phyloP scores from a whole-genome alignment of 2,888 invertebrate genomes.

The Volucella zonaria region DNA sequence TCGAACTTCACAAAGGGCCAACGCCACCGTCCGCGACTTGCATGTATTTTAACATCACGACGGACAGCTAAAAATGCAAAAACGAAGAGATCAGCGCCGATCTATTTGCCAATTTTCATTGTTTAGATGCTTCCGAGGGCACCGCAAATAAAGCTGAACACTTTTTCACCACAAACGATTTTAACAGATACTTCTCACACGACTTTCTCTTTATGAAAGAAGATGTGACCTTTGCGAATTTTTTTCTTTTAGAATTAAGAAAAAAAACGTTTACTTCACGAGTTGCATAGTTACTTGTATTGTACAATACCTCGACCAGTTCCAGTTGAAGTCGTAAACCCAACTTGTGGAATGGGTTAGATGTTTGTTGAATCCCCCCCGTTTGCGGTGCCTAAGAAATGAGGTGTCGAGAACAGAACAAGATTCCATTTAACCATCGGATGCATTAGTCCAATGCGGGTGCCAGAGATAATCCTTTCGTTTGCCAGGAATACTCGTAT shows the following conservation, averaged over 20 bases:
- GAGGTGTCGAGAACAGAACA: conserved; percentile 24
- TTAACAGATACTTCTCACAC: not conserved
- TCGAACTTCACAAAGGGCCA: conserved; percentile 35
- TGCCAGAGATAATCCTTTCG: conserved; percentile 50
- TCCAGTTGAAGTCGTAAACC: conserved; percentile 18
- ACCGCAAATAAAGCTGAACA: not conserved
- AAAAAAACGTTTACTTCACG: too few species aligned
- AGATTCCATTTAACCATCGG: conserved; percentile 48
- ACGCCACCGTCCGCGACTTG: conserved; percentile 4
- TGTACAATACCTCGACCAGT: not conserved
- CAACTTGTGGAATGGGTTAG: conserved; percentile 35
- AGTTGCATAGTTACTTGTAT: not conserved
- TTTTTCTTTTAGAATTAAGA: too few species aligned
- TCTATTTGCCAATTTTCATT: conserved; percentile 48
- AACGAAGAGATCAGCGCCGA: conserved; percentile 41
- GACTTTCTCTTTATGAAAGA: conserved; percentile 32
- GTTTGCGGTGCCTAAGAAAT: not conserved
- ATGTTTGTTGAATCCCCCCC: not conserved
- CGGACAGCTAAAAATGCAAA: conserved; percentile 41
- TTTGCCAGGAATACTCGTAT: not conserved
- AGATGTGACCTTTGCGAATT: too few species aligned
- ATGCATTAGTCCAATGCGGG: conserved; percentile 53
- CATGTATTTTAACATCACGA: conserved; percentile 42
- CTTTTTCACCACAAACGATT: not conserved
- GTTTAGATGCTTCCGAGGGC: conserved; percentile 26